phyloP scores from a whole-genome alignment of 2,888 invertebrate species.

The Bombylius major region DNA sequence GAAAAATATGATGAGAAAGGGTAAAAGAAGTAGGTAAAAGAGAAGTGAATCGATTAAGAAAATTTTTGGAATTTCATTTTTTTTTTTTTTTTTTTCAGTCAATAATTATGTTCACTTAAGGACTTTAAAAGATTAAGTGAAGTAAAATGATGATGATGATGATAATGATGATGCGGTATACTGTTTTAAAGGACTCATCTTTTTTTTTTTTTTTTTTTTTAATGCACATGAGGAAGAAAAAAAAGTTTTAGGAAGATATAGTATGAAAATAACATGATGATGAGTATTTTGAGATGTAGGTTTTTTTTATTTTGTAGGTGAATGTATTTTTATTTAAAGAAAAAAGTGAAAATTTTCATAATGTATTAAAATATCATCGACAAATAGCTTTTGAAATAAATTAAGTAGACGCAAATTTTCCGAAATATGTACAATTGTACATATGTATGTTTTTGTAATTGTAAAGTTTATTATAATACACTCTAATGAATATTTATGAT shows the following conservation, averaged over 20 bases:
- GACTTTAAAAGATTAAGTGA: neutral
- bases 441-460: no score
- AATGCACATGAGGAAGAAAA: neutral
- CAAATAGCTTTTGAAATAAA: no score
- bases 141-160: neutral
- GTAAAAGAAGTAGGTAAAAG: neutral
- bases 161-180: neutral
- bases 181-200: neutral
- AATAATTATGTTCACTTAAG: slow-evolving; percentile 1
- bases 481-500: no score
- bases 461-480: no score
- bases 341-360: no score
- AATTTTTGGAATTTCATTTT: slow-evolving; percentile 1
- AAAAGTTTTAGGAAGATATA: no score
- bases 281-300: neutral
- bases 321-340: neutral
- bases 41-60: slow-evolving; percentile 3
- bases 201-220: neutral
- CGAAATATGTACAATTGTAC: no score
- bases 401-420: no score
- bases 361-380: no score
- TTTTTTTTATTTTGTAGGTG: neutral
- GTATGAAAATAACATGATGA: no score
- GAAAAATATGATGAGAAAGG: neutral
- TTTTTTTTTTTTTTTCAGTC: neutral